Percentiles rank a stretch among this genome's conserved stretches.
phyloP scores from a whole-genome alignment of 2,888 invertebrate genomes.

The Agrilus mali region DNA sequence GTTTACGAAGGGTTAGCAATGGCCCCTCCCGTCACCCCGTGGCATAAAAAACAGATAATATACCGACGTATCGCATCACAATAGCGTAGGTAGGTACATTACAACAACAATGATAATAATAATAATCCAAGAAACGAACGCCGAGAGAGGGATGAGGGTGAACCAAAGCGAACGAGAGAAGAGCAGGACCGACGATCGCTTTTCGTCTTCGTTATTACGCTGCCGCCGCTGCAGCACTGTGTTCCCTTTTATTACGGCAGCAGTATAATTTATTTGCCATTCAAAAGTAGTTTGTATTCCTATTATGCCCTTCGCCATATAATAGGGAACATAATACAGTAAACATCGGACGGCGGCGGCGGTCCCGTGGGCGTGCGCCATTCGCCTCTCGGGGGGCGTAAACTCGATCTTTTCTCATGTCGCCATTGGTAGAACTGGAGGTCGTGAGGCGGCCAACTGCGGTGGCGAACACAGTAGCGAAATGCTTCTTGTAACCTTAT shows the following conservation, averaged over 20 bases:
- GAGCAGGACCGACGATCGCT: no score
- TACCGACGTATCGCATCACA: no score
- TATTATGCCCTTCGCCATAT: conserved; percentile 28
- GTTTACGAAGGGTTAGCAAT: no score
- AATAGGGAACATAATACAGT: conserved; percentile 30
- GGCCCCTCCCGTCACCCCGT: no score
- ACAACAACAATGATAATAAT: no score
- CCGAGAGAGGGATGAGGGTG: no score
- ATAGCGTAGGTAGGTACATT: no score
- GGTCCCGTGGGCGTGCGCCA: conserved; percentile 11
- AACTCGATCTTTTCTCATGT: conserved; percentile 2
- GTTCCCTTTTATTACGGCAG: conserved; percentile 23
- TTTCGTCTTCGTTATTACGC: neutral
- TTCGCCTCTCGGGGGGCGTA: conserved; percentile 18
- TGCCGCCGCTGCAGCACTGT: conserved; percentile 5
- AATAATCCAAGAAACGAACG: no score
- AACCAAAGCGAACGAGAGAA: no score
- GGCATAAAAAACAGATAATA: no score
- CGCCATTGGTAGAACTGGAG: conserved; percentile 28
- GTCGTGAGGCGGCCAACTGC: conserved; percentile 31
- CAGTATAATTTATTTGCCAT: conserved; percentile 30
- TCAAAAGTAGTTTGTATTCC: conserved; percentile 34
- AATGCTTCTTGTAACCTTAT: neutral
- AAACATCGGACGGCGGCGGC: conserved; percentile 23
- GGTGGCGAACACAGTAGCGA: conserved; percentile 19